Conservation (phyloP, 2,888 invertebrate genomes). For the Augiades crinisus region DNA sequence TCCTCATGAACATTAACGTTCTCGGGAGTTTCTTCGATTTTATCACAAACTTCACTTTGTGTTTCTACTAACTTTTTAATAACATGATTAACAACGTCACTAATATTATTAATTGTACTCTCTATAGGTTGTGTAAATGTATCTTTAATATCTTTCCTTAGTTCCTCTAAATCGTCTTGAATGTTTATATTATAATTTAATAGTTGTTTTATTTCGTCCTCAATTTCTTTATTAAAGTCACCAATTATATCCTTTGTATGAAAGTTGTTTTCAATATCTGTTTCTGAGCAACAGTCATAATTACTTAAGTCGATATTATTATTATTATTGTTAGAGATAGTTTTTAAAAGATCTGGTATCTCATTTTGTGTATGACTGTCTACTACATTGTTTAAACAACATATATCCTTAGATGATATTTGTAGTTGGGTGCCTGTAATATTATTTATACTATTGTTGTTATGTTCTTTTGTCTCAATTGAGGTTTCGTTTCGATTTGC, state of each 20-base stretch:
- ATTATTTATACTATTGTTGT: conserved; percentile 43
- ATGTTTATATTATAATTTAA: conserved; percentile 72
- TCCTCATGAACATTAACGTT: conserved; percentile 35
- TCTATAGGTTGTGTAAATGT: conserved; percentile 74
- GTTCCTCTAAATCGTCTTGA: conserved; percentile 70
- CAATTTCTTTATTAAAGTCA: conserved; percentile 82
- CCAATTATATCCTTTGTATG: conserved; percentile 77
- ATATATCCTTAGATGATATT: conserved; percentile 9
- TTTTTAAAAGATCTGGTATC: conserved; percentile 71
- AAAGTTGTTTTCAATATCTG: conserved; percentile 74
- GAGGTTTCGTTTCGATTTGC: conserved; percentile 43
- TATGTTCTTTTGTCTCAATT: conserved; percentile 46
- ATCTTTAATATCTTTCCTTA: conserved; percentile 74
- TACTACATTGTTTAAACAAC: neutral
- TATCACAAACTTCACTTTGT: conserved; percentile 50
- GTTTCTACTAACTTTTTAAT: conserved; percentile 74
- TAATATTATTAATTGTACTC: conserved; percentile 75
- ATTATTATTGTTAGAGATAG: conserved; percentile 55
- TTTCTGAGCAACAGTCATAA: conserved; percentile 58
- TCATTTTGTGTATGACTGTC: conserved; percentile 47
- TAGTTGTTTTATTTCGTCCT: conserved; percentile 79
- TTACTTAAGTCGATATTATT: conserved; percentile 37
- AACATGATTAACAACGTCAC: conserved; percentile 76
- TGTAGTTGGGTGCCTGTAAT: neutral
- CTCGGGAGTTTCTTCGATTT: conserved; percentile 36